Percentiles rank a stretch among this genome's conserved stretches.
Evolutionary conservation across 2,888 invertebrate genomes (phyloP).

Genomic region (Dioctria linearis): DNA sequence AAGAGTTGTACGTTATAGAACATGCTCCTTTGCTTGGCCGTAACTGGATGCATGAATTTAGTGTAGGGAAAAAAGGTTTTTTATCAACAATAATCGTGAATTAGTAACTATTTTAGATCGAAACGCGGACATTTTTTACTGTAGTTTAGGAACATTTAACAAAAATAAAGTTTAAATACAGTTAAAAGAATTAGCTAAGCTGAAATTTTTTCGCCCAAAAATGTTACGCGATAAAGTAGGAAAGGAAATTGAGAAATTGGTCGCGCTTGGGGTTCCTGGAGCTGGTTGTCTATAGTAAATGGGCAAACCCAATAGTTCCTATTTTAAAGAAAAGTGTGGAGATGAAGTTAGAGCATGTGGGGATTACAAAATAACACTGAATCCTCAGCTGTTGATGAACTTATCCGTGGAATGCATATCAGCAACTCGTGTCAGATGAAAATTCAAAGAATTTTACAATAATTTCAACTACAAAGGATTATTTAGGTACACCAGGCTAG

Average conservation of each 20-base stretch:
- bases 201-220: slow-evolving; percentile 47
- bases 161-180: neutral
- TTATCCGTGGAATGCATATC: slow-evolving; percentile 64
- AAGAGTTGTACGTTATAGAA: slow-evolving; percentile 33
- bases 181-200: slow-evolving; percentile 39
- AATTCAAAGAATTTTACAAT: slow-evolving; percentile 61
- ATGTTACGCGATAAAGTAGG: slow-evolving; percentile 50
- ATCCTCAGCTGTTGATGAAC: slow-evolving; percentile 62
- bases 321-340: slow-evolving; percentile 58
- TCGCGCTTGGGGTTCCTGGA: slow-evolving; percentile 58
- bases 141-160: neutral
- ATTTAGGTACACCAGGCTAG: slow-evolving; percentile 60
- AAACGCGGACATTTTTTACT: neutral
- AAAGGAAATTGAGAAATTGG: slow-evolving; percentile 54
- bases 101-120: too few relatives aligned
- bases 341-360: slow-evolving; percentile 53
- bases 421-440: slow-evolving; percentile 65
- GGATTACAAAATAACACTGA: slow-evolving; percentile 61
- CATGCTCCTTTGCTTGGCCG: neutral
- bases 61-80: too few relatives aligned
- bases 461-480: slow-evolving; percentile 61
- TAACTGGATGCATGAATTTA: neutral
- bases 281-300: slow-evolving; percentile 53
- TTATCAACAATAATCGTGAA: neutral
- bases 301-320: slow-evolving; percentile 58